Percentiles rank a stretch among this genome's conserved stretches.
phyloP scores from a whole-genome alignment of 2,113 vertebrate species.

The Mustela nigripes region DNA sequence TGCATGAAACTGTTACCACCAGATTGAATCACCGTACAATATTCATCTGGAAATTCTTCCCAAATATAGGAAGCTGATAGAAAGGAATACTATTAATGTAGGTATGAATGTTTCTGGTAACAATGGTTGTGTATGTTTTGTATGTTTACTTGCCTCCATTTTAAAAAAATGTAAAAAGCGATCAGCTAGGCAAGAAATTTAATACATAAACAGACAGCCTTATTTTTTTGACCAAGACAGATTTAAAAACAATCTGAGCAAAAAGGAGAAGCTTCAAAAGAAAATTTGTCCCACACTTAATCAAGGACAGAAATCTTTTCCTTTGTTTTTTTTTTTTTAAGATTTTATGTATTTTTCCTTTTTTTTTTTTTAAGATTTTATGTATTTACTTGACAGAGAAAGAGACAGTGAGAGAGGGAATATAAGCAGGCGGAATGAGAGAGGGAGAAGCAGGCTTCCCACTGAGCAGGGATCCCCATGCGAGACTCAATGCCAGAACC shows the following conservation, averaged over 20 bases:
- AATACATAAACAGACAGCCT: background rate
- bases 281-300: background rate
- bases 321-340: background rate
- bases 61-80: background rate
- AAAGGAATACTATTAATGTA: background rate
- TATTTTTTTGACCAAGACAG: background rate
- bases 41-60: background rate
- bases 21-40: background rate
- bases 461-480: too few species aligned
- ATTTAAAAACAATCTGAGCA: background rate
- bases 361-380: too few species aligned
- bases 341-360: too few species aligned
- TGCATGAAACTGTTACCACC: background rate
- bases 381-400: too few species aligned
- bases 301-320: background rate
- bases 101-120: background rate
- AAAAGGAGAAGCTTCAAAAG: background rate
- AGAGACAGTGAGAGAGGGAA: too few species aligned
- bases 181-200: background rate
- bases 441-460: too few species aligned
- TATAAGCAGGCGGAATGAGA: too few species aligned
- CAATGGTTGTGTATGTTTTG: background rate
- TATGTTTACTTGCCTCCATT: background rate
- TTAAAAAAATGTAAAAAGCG: background rate
- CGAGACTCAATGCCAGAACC: too few species aligned